phyloP scores from a whole-genome alignment of 1,140 invertebrate genomes.

The Mya arenaria region DNA sequence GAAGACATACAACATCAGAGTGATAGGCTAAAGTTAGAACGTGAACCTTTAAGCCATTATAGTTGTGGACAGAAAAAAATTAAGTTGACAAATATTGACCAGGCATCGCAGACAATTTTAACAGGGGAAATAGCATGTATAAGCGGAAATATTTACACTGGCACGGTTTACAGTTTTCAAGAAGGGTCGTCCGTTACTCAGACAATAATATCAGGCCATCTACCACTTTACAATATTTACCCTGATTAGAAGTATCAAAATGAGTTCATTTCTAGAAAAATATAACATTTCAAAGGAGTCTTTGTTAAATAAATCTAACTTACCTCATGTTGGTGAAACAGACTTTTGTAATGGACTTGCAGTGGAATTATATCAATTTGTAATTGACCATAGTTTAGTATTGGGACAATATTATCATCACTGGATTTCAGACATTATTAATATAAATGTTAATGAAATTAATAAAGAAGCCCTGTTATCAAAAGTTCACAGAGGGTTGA shows the following conservation, averaged over 20 bases:
- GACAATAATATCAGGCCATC: neutral
- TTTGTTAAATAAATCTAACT: neutral
- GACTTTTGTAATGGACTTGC: neutral
- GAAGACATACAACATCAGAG: no score
- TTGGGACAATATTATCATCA: neutral
- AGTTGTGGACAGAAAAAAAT: no score
- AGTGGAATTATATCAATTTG: neutral
- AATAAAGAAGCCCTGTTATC: slow-evolving; percentile 17
- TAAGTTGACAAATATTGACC: neutral
- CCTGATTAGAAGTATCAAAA: neutral
- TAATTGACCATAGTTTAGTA: neutral
- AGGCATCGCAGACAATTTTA: neutral
- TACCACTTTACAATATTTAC: no score
- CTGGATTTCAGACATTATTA: neutral
- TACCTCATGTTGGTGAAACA: neutral
- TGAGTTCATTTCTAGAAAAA: neutral
- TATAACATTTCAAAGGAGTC: neutral
- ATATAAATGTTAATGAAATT: neutral
- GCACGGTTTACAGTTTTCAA: neutral
- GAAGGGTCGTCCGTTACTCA: neutral
- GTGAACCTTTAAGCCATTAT: no score
- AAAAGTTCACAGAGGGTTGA: slow-evolving; percentile 12
- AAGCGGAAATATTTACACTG: neutral
- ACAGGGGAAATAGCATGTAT: neutral
- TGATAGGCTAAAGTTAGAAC: no score